Percentiles rank a stretch among this genome's conserved stretches.
Evolutionary conservation across 2,797 vertebrate species (phyloP).

Genomic region (Prunella strophiata): DNA sequence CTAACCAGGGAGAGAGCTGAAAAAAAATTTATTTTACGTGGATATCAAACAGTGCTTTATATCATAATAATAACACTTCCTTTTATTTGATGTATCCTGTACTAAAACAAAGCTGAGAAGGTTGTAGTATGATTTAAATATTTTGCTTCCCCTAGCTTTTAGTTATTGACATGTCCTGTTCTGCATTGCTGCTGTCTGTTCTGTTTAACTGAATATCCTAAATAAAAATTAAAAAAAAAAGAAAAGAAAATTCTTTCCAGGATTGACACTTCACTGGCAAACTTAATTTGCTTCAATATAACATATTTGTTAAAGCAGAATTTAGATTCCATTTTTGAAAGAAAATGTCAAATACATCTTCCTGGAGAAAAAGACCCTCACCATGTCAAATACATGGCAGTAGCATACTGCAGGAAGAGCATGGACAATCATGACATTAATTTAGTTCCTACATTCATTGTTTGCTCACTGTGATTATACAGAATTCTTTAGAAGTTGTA

Average conservation of each 20-base stretch:
- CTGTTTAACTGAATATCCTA: neutral
- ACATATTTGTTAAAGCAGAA: neutral
- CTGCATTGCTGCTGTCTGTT: neutral
- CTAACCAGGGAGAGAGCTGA: neutral
- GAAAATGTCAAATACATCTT: neutral
- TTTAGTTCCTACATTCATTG: neutral
- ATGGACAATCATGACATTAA: neutral
- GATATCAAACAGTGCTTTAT: neutral
- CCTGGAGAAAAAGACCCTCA: neutral
- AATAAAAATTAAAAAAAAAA: neutral
- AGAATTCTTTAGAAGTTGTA: neutral
- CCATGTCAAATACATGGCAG: neutral
- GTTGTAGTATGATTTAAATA: neutral
- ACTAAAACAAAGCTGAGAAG: neutral
- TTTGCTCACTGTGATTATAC: neutral
- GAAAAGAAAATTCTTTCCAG: neutral
- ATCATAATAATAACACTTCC: neutral
- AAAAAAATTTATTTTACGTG: neutral
- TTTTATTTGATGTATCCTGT: neutral
- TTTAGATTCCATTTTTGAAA: neutral
- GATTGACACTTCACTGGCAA: neutral
- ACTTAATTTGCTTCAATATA: neutral
- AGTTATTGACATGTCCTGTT: neutral
- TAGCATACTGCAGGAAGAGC: neutral
- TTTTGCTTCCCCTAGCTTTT: neutral